Evolutionary conservation across 2,113 vertebrate species (phyloP).

Genomic region (Pionites leucogaster): DNA sequence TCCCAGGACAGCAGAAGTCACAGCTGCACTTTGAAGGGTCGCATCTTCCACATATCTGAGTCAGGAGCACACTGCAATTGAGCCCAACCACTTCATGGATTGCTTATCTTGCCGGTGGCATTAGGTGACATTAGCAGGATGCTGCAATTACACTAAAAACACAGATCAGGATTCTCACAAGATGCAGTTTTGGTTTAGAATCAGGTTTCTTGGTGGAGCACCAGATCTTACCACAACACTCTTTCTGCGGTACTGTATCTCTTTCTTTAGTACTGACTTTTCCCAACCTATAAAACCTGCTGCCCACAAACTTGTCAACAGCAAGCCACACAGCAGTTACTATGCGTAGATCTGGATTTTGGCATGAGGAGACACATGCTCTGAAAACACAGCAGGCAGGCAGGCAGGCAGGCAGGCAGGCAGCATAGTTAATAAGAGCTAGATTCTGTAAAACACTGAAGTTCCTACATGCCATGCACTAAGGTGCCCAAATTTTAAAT

Average conservation of each 20-base stretch:
- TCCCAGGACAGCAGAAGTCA: neutral
- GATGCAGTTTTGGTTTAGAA: neutral
- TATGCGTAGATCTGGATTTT: neutral
- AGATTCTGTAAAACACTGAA: neutral
- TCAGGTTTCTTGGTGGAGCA: neutral
- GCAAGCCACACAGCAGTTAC: neutral
- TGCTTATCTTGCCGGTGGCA: accelerated
- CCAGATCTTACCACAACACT: neutral
- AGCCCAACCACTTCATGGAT: neutral
- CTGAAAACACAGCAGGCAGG: neutral
- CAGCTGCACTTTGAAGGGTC: neutral
- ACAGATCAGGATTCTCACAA: neutral
- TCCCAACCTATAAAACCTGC: neutral
- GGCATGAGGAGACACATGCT: neutral
- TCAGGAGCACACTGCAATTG: neutral
- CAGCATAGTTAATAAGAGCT: neutral
- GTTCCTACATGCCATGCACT: neutral
- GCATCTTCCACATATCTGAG: neutral
- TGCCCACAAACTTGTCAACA: neutral
- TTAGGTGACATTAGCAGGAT: neutral
- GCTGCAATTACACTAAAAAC: neutral
- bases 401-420: neutral
- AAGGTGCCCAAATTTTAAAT: neutral
- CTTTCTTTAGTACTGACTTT: neutral
- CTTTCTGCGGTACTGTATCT: neutral